Conservation (phyloP, 2,113 vertebrate species). For the Dermatemys mawii region DNA sequence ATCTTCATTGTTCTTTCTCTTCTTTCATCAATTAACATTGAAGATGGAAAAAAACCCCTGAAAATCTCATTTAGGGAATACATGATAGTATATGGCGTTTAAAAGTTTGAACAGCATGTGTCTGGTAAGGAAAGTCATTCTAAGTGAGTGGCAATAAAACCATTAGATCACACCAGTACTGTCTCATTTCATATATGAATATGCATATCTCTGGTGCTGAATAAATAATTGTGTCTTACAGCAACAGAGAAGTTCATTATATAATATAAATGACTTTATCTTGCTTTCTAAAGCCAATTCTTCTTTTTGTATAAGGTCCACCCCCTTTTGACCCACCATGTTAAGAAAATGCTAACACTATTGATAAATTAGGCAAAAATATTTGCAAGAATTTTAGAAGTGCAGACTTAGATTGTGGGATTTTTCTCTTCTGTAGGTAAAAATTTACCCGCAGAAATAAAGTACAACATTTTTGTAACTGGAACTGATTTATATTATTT, state of each 20-base stretch:
- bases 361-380: neutral
- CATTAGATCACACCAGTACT: neutral
- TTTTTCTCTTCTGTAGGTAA: accelerated
- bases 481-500: neutral
- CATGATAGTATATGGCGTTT: neutral
- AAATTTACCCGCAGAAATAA: neutral
- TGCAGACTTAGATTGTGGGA: neutral
- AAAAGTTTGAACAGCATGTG: neutral
- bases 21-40: neutral
- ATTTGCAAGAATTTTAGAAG: neutral
- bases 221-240: too few species aligned
- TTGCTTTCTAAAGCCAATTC: neutral
- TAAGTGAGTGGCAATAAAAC: neutral
- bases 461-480: accelerated
- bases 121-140: neutral
- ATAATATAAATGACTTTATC: neutral
- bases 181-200: neutral
- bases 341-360: neutral
- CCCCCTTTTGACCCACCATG: neutral
- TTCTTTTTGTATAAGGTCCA: neutral
- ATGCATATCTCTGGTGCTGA: neutral
- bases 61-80: neutral
- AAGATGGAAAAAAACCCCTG: too few species aligned
- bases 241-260: neutral
- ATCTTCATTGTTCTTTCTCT: neutral